phyloP scores from a whole-genome alignment of 2,888 invertebrate species.

The Strigamia crassipes region DNA sequence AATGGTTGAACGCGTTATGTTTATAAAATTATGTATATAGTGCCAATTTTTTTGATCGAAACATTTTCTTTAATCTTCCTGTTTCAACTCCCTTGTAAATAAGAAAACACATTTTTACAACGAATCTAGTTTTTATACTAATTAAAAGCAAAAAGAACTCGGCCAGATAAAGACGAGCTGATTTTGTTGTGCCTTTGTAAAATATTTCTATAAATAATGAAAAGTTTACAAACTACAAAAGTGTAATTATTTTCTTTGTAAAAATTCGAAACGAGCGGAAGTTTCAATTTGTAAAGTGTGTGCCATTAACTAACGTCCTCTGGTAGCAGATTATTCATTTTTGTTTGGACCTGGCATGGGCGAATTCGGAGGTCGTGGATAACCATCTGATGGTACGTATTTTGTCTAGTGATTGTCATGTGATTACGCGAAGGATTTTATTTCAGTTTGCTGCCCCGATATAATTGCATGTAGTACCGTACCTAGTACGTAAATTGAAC shows the following conservation, averaged over 20 bases:
- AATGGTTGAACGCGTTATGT: neutral
- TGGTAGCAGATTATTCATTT: no score
- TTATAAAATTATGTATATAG: constrained; percentile 2
- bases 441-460: no score
- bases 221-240: neutral
- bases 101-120: neutral
- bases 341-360: no score
- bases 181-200: constrained; percentile 3
- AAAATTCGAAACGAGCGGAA: neutral
- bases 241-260: neutral
- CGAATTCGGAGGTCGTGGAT: no score
- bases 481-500: neutral
- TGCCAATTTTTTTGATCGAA: neutral
- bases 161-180: neutral
- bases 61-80: constrained; percentile 4
- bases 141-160: neutral
- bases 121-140: constrained; percentile 10
- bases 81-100: neutral
- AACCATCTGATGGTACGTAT: no score
- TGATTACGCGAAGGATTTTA: no score
- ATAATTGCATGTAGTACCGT: neutral
- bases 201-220: constrained; percentile 1
- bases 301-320: no score
- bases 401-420: no score
- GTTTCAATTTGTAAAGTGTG: no score